phyloP scores from a whole-genome alignment of 2,888 invertebrate genomes.

The Atethmia centrago region DNA sequence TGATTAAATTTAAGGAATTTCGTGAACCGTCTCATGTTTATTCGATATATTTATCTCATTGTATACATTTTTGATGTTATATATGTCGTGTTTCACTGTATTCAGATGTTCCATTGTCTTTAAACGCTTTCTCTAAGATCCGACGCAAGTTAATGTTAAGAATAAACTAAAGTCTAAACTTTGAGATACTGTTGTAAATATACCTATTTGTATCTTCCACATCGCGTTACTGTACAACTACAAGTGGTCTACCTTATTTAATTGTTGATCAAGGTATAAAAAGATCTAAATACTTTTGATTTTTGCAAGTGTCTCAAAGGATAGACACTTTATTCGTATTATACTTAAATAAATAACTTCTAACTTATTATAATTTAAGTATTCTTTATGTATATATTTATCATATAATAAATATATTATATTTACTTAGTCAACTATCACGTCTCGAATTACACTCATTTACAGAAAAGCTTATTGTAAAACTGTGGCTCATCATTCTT shows the following conservation, averaged over 20 bases:
- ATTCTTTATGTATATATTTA: slow-evolving; percentile 27
- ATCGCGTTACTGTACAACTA: neutral
- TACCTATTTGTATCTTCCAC: neutral
- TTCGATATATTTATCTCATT: slow-evolving; percentile 50
- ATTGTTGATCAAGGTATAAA: slow-evolving; percentile 1
- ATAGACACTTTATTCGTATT: slow-evolving; percentile 18
- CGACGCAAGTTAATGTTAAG: slow-evolving; percentile 82
- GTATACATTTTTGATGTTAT: slow-evolving; percentile 69
- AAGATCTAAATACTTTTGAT: neutral
- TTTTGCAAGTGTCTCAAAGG: slow-evolving; percentile 29
- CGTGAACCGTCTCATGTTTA: slow-evolving; percentile 66
- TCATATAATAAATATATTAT: slow-evolving; percentile 20
- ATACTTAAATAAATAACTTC: slow-evolving; percentile 11
- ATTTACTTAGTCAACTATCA: slow-evolving; percentile 10
- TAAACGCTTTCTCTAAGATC: slow-evolving; percentile 69
- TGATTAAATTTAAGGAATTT: slow-evolving; percentile 78
- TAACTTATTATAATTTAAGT: slow-evolving; percentile 23
- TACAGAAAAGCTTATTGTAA: slow-evolving; percentile 9
- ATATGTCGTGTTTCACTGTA: slow-evolving; percentile 72
- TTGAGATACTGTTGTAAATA: slow-evolving; percentile 39
- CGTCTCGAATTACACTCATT: slow-evolving; percentile 3
- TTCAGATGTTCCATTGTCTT: slow-evolving; percentile 59
- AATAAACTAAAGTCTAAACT: slow-evolving; percentile 38
- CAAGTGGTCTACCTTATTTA: neutral
- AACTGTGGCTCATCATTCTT: slow-evolving; percentile 12